Conservation (phyloP, 2,888 invertebrate species). For the Loripinus fragilis region DNA sequence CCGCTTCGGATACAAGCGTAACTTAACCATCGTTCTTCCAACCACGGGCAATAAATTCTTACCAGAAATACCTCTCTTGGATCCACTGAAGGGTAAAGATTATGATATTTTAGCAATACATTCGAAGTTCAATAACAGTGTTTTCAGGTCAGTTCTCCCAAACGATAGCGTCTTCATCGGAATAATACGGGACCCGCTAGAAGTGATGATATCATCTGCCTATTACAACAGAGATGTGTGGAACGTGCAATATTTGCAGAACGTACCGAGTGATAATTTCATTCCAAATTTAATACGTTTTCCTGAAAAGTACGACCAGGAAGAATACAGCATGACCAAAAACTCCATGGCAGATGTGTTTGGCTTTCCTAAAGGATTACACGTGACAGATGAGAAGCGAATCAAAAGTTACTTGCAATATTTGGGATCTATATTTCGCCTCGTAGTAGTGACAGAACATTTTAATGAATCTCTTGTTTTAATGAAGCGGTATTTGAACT, state of each 20-base stretch:
- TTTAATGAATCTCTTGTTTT: constrained; percentile 52
- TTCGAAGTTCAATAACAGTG: constrained; percentile 46
- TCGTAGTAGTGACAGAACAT: constrained; percentile 49
- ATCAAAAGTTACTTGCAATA: constrained; percentile 33
- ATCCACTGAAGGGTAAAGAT: constrained; percentile 26
- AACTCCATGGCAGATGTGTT: constrained; percentile 56
- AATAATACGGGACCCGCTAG: constrained; percentile 51
- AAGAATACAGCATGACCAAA: constrained; percentile 50
- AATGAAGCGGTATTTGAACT: constrained; percentile 37
- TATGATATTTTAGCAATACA: constrained; percentile 53
- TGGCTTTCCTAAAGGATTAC: constrained; percentile 51
- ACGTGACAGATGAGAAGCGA: constrained; percentile 25
- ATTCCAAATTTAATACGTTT: constrained; percentile 48
- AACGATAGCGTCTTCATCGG: constrained; percentile 42
- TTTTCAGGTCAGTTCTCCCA: constrained; percentile 34
- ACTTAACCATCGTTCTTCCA: constrained; percentile 62
- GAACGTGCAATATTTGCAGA: constrained; percentile 40
- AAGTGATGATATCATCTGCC: constrained; percentile 51
- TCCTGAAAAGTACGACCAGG: constrained; percentile 49
- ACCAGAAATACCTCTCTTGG: constrained; percentile 25
- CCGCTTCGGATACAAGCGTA: constrained; percentile 58
- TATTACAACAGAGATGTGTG: constrained; percentile 52
- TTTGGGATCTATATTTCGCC: constrained; percentile 33
- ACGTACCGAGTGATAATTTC: constrained; percentile 43
- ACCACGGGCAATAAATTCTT: constrained; percentile 41